phyloP scores from a whole-genome alignment of 2,888 invertebrate species.

The Cryptus armator region DNA sequence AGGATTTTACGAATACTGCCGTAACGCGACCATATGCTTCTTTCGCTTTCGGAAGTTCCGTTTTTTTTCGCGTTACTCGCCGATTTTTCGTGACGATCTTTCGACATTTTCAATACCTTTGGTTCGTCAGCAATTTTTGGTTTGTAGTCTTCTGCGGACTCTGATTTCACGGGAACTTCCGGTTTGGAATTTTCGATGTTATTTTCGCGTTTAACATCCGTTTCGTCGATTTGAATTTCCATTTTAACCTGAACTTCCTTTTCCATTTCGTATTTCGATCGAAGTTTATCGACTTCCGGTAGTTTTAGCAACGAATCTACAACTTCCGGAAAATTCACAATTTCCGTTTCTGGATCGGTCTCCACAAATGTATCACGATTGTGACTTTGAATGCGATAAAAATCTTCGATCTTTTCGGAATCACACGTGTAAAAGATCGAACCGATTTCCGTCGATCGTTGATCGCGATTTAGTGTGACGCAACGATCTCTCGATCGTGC shows the following conservation, averaged over 20 bases:
- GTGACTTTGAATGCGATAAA: not conserved
- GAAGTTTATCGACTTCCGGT: not conserved
- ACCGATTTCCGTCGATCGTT: constrained; percentile 74
- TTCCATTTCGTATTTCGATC: constrained; percentile 13
- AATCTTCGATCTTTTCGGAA: constrained; percentile 5
- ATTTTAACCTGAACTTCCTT: constrained; percentile 17
- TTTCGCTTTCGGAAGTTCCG: constrained; percentile 16
- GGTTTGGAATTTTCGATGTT: not conserved
- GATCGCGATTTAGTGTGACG: constrained; percentile 67
- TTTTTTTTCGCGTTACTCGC: constrained; percentile 24
- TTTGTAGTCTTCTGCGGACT: not conserved
- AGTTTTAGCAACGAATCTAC: not conserved
- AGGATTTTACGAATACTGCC: constrained; percentile 43
- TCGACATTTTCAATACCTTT: not conserved
- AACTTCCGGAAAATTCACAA: not conserved
- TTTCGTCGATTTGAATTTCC: not conserved
- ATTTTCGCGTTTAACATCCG: not conserved
- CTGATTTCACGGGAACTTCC: not conserved
- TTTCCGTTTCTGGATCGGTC: constrained; percentile 35
- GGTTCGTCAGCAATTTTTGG: constrained; percentile 2
- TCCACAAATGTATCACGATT: constrained; percentile 18
- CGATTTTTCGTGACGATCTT: constrained; percentile 37
- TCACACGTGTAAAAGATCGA: constrained; percentile 49
- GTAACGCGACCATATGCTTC: constrained; percentile 51
- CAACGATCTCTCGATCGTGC: constrained; percentile 51